These are phyloP conservation scores for Stegodyphus dumicola DNA, from an alignment of 1,140 invertebrate species.

Conservation along the genomic window DNA sequence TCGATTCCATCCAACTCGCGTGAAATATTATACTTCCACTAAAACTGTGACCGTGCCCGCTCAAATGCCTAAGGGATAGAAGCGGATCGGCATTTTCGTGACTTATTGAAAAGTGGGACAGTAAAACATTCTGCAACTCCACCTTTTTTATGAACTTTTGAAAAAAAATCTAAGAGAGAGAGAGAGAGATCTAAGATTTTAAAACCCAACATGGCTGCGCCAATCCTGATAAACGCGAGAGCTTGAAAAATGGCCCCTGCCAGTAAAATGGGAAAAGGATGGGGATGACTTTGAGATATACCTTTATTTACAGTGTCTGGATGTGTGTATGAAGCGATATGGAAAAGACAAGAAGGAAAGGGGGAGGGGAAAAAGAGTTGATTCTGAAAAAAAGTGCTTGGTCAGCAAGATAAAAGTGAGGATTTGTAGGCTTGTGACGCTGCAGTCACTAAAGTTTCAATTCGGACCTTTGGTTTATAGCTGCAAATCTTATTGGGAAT, in stretches of 20 bases:
- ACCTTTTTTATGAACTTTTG: constrained; percentile 8
- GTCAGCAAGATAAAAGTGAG: too few species aligned
- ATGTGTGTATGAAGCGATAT: too few species aligned
- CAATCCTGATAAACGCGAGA: constrained; percentile 18
- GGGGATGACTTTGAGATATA: background rate
- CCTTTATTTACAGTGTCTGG: too few species aligned
- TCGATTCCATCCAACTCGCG: background rate
- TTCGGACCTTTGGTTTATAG: too few species aligned
- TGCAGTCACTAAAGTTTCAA: too few species aligned
- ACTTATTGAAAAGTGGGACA: constrained; percentile 19
- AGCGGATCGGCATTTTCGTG: constrained; percentile 14
- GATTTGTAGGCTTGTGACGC: too few species aligned
- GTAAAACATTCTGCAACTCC: constrained; percentile 20
- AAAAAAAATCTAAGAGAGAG: background rate
- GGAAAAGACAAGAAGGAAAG: too few species aligned
- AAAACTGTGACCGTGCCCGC: constrained; percentile 27
- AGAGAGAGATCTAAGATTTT: constrained; percentile 21
- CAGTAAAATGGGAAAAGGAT: background rate
- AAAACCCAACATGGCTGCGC: constrained; percentile 24
- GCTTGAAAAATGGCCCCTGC: constrained; percentile 27
- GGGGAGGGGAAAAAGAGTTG: too few species aligned
- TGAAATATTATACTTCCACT: constrained; percentile 12
- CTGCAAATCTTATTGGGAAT: too few species aligned
- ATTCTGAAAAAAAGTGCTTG: too few species aligned
- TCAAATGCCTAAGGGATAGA: constrained; percentile 22